These are phyloP conservation scores for Cloeon dipterum DNA, from an alignment of 2,888 invertebrate genomes.

Conservation along the genomic window DNA sequence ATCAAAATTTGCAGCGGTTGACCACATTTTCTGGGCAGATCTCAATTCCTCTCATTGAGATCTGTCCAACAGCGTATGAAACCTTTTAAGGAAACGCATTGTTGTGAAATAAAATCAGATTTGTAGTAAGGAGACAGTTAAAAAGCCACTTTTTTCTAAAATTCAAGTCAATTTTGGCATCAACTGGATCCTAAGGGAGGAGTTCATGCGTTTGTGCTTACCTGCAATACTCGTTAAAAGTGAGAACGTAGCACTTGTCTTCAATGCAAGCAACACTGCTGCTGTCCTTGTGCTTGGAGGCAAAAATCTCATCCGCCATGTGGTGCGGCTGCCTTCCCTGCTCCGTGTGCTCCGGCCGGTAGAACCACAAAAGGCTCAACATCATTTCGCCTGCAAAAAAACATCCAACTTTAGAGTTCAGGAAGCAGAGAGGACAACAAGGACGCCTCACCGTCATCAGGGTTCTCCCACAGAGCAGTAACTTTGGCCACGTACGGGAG, in stretches of 20 bases:
- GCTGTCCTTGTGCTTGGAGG: slow-evolving; percentile 83
- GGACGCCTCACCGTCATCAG: slow-evolving; percentile 50
- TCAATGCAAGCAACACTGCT: slow-evolving; percentile 95
- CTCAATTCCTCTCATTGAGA: no score
- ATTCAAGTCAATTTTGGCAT: not conserved
- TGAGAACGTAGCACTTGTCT: slow-evolving; percentile 90
- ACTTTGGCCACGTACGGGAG: slow-evolving; percentile 89
- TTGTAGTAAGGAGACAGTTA: slow-evolving; percentile 1
- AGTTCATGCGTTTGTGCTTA: slow-evolving; percentile 18
- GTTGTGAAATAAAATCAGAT: no score
- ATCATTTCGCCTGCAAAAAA: slow-evolving; percentile 71
- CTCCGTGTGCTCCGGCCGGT: slow-evolving; percentile 91
- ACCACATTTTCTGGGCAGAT: no score
- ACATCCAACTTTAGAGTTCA: slow-evolving; percentile 1
- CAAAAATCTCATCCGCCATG: slow-evolving; percentile 81
- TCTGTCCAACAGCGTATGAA: no score
- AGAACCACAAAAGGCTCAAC: slow-evolving; percentile 93
- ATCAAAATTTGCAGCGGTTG: no score
- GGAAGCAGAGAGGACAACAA: not conserved
- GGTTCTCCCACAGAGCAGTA: slow-evolving; percentile 85
- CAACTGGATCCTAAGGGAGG: no score
- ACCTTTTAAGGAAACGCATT: no score
- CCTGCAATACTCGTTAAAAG: slow-evolving; percentile 93
- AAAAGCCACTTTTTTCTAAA: slow-evolving; percentile 1
- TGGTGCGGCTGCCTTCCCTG: slow-evolving; percentile 58